phyloP scores from a whole-genome alignment of 2,797 vertebrate genomes.

The Tarsius wallacei region DNA sequence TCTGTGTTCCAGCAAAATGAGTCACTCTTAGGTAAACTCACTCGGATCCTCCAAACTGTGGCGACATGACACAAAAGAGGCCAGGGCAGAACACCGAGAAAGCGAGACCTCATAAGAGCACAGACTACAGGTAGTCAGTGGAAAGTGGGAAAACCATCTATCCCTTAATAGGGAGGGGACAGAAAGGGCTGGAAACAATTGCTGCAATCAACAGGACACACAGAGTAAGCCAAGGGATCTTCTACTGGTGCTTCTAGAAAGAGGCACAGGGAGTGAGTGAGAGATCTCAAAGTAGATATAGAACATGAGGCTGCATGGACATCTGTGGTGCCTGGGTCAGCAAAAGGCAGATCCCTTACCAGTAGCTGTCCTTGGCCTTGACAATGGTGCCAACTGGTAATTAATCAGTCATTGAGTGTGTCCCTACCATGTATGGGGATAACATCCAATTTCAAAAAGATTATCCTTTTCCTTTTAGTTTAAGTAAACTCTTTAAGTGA shows the following conservation, averaged over 20 bases:
- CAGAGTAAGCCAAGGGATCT: not conserved
- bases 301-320: not conserved
- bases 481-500: not conserved
- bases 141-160: not conserved
- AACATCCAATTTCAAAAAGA: not conserved
- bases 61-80: conserved; percentile 68
- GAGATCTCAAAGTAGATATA: not conserved
- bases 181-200: not conserved
- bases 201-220: not conserved
- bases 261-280: not conserved
- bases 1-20: conserved; percentile 53
- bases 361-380: not conserved
- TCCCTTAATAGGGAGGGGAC: not conserved
- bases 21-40: conserved; percentile 87
- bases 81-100: conserved; percentile 29
- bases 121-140: conserved; percentile 14
- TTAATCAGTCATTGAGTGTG: not conserved
- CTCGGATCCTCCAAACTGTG: conserved; percentile 82
- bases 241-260: not conserved
- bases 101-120: conserved; percentile 57
- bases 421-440: not conserved
- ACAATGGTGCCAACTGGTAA: rapidly evolving
- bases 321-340: rapidly evolving
- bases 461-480: not conserved
- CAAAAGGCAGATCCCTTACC: rapidly evolving